A percentile compares a stretch with the other conserved stretches of the same genome.
Conservation (phyloP, 2,113 vertebrate genomes). For the Antechinus stuartii region DNA sequence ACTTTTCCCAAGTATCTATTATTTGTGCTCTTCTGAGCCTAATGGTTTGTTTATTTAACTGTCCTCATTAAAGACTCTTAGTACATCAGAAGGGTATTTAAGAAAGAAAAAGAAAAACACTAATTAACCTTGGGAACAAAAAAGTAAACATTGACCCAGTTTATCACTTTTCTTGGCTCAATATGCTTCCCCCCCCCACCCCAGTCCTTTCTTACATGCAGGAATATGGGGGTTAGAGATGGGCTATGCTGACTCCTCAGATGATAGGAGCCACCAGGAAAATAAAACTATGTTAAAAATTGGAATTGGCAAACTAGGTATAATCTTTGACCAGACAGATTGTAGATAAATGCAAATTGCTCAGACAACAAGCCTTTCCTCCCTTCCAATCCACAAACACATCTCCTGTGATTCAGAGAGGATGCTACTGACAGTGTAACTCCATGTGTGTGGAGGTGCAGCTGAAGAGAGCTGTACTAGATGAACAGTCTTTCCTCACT, state of each 20-base stretch:
- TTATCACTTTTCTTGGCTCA: slow-evolving; percentile 20
- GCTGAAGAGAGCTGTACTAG: not conserved
- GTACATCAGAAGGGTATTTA: slow-evolving; percentile 27
- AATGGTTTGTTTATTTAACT: slow-evolving; percentile 66
- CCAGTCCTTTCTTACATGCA: not conserved
- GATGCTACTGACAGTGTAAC: not conserved
- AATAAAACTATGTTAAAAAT: not conserved
- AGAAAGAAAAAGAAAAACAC: not conserved
- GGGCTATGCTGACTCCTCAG: not conserved
- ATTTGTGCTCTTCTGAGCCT: slow-evolving; percentile 35
- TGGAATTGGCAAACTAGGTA: not conserved
- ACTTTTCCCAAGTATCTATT: slow-evolving; percentile 50
- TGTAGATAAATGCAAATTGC: not conserved
- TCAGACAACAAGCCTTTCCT: not conserved
- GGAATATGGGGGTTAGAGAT: not conserved
- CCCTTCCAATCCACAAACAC: not conserved
- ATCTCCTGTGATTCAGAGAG: not conserved
- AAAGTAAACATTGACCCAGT: slow-evolving; percentile 41
- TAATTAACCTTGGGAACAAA: slow-evolving; percentile 47
- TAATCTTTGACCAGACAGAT: not conserved
- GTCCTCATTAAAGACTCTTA: slow-evolving; percentile 39
- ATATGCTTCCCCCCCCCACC: not conserved
- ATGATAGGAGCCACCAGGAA: slow-evolving; percentile 8
- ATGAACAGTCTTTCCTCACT: not conserved
- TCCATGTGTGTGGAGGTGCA: not conserved